Evolutionary conservation across 2,797 vertebrate genomes (phyloP).

Genomic region (Paratrypauchen microcephalus): DNA sequence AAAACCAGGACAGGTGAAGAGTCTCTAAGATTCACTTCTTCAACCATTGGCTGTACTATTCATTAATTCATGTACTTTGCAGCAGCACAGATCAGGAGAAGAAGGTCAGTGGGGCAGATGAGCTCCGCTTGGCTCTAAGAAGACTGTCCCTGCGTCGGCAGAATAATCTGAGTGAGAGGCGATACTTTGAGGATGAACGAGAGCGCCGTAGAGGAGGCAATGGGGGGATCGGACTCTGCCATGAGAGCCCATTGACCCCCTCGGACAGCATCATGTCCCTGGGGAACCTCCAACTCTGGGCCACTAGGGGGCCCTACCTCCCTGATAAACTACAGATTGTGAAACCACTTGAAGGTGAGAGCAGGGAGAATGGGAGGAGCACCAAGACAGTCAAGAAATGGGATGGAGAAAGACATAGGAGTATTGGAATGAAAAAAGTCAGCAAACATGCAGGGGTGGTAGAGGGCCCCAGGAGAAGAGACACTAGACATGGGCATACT

Average conservation of each 20-base stretch:
- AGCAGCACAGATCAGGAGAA: slow-evolving; percentile 76
- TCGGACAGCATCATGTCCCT: slow-evolving; percentile 97
- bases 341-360: slow-evolving; percentile 97
- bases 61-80: neutral
- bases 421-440: slow-evolving; percentile 39
- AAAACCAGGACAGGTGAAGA: slow-evolving; percentile 68
- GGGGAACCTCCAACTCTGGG: slow-evolving; percentile 87
- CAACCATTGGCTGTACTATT: neutral
- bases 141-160: slow-evolving; percentile 92
- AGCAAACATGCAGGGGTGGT: slow-evolving; percentile 23
- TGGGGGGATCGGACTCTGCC: slow-evolving; percentile 67
- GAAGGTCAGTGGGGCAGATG: slow-evolving; percentile 86
- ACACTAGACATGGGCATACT: neutral
- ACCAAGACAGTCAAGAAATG: slow-evolving; percentile 31
- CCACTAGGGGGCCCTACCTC: slow-evolving; percentile 89
- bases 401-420: slow-evolving; percentile 32
- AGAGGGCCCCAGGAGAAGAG: slow-evolving; percentile 30
- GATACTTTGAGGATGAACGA: slow-evolving; percentile 93
- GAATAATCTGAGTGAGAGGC: slow-evolving; percentile 91
- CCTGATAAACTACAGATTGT: slow-evolving; percentile 99
- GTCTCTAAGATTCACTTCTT: neutral
- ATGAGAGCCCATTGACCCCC: slow-evolving; percentile 81
- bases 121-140: slow-evolving; percentile 89
- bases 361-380: slow-evolving; percentile 21
- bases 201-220: slow-evolving; percentile 82